Evolutionary conservation across 2,797 vertebrate genomes (phyloP), one percentile per base, ranked within the genome.

Genomic region (Pangasius larnaudii): DNA sequence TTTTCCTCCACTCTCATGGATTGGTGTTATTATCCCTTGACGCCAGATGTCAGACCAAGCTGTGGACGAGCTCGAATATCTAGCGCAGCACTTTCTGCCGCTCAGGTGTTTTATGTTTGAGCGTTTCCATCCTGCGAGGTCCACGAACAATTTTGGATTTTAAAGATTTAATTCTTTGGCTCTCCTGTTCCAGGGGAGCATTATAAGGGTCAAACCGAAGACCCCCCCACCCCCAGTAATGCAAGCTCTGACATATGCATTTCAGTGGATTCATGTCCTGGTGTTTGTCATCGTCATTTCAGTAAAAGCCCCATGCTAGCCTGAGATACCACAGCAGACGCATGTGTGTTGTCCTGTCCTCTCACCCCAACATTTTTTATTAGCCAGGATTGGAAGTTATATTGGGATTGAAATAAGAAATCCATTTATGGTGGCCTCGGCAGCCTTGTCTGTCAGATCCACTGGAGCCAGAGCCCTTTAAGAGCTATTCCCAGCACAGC

Each of bases 401-500:
- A 84, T 84, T 67, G 61, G 61, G n/a, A 84, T 84, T 53, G 63
- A 69, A 84, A 84, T 89, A 90, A 90, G 91, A 95, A 94, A 94
- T 94, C 92, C 91, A 93, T 95, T 95, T 95, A 92, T 86, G 88
- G 90, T 89, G 92, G 92, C 93, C 93, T 95, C 91, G 90, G 87
- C 89, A 88, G 89, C 93, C 90, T 91, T 82, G 91, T 89, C 92
- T 94, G 93, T 94, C 91, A 93, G 89, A 93, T 89, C 93, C 89
- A 86, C 84, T 92, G 90, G 88, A 90, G 92, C 93, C 86, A 90
- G 90, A 92, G 92, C 94, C 94, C 92, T 95, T 95, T 94, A 95
- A 95, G 94, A 93, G 93, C 93, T 91, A 92, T 93, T 94, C 92
- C 89, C 91, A 93, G 93, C 90, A 85, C 91, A 80, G 92, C 90